Evolutionary conservation across 2,113 vertebrate genomes (phyloP), one percentile per base, ranked within the genome.

Genomic region (Apodemus speciosus): DNA sequence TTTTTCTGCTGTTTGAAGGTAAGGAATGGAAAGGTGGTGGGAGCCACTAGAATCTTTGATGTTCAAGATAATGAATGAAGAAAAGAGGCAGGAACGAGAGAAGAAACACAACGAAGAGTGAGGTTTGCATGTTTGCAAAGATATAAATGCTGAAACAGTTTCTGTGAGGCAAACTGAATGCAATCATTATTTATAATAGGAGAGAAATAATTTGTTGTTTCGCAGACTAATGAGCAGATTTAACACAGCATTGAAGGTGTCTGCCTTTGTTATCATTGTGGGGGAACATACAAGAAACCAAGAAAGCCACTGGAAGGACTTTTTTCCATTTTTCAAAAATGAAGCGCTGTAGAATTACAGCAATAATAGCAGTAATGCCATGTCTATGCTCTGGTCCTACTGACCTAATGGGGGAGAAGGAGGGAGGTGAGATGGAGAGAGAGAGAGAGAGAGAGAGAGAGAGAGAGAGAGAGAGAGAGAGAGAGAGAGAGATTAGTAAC

Each of bases 401-500:
- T 97, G 97, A 98, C 94, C 97, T 97, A 96, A 98, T 97, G 97
- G 93, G 93, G 88, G 94, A n/a, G 89, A 88, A 73, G 89, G 66
- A 81, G 85, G 23, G 23, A 40, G n/a, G 1, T 2, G n/a, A n/a
- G 77, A 81, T 13, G 3, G 4, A 51, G 73, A 3, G 25, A 6
- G 35, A 86, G 83, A 79, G 80, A 85, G 95, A 97, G 96, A 97
- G 97, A 51, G 32, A 9, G 32, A 35, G 35, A 25, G 71, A 43
- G n/a, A 90, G 88, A 87, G 84, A 86, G 95, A 97, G 95, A 97
- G 97, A 71, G 9, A 40, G 69, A 72, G 71, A 72, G 71, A 23
- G 40, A 89, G 81, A 85, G 85, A 88, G 96, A 97, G 97, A 96
- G 97, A 98, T 98, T 98, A 98, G 98, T 98, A 98, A 98, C 96